Evolutionary conservation across 2,888 invertebrate genomes (phyloP).

Genomic region (Trichopoda pennipes): DNA sequence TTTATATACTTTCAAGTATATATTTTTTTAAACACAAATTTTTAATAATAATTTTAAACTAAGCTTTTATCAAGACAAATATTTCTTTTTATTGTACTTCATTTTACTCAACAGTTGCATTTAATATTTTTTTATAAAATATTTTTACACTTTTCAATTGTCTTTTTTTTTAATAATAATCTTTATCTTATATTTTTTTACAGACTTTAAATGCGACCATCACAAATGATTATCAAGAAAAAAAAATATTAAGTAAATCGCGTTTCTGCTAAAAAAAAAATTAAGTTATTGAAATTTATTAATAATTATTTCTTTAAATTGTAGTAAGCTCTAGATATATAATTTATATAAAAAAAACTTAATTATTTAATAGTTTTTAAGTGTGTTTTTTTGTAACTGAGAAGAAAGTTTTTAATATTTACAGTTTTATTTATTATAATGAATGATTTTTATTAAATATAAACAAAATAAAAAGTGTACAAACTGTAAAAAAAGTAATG

Average conservation of each 20-base stretch:
- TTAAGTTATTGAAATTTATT: background rate
- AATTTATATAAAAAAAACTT: background rate
- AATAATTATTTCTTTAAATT: background rate
- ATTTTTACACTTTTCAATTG: conserved; percentile 17
- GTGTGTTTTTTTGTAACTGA: background rate
- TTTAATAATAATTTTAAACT: conserved; percentile 43
- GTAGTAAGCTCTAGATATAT: background rate
- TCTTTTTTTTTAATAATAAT: background rate
- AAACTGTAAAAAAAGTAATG: background rate
- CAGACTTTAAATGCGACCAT: background rate
- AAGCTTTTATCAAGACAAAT: conserved; percentile 39
- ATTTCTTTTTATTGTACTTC: conserved; percentile 60
- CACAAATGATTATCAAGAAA: background rate
- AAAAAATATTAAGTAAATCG: too few species aligned
- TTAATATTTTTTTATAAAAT: conserved; percentile 6
- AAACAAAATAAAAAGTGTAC: background rate
- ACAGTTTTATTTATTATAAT: background rate
- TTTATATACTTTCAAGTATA: background rate
- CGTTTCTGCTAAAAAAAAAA: too few species aligned
- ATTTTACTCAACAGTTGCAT: conserved; percentile 52
- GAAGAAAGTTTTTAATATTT: background rate
- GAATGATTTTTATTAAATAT: background rate
- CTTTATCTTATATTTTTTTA: background rate
- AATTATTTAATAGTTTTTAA: background rate
- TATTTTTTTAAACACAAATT: conserved; percentile 14